Evolutionary conservation across 2,888 invertebrate species (phyloP).

Genomic region (Germaria angustata): DNA sequence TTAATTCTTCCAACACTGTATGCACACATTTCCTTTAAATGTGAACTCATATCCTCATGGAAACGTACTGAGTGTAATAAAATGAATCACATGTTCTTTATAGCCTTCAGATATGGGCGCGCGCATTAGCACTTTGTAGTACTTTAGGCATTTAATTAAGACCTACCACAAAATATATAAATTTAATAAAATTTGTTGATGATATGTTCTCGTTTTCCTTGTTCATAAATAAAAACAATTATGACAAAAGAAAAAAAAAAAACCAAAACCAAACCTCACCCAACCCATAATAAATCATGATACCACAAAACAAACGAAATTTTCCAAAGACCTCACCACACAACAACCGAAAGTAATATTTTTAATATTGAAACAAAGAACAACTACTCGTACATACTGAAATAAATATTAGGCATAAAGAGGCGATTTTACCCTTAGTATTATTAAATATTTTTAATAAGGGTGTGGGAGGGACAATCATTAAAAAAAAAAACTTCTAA

Average conservation of each 20-base stretch:
- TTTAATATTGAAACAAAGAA: constrained; percentile 18
- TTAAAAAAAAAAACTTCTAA: constrained; percentile 7
- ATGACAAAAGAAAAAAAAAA: too few species aligned
- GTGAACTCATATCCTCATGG: not conserved
- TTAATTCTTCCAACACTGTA: too few species aligned
- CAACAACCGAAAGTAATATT: constrained; percentile 12
- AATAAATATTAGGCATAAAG: not conserved
- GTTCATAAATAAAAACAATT: constrained; percentile 32
- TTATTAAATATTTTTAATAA: not conserved
- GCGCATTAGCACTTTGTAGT: not conserved
- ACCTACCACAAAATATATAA: constrained; percentile 21
- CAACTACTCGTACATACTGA: not conserved
- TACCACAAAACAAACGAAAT: not conserved
- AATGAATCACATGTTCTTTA: constrained; percentile 24
- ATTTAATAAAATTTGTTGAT: constrained; percentile 8
- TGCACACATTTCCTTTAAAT: too few species aligned
- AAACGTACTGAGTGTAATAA: not conserved
- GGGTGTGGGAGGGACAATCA: not conserved
- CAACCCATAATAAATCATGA: constrained; percentile 42
- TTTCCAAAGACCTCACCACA: not conserved
- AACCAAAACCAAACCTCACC: constrained; percentile 56
- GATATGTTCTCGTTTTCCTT: constrained; percentile 1
- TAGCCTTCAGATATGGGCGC: constrained; percentile 29
- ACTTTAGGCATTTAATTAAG: constrained; percentile 19
- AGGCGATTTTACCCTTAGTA: constrained; percentile 26